phyloP scores from a whole-genome alignment of 2,888 invertebrate species.

The Dermolepida albohirtum region DNA sequence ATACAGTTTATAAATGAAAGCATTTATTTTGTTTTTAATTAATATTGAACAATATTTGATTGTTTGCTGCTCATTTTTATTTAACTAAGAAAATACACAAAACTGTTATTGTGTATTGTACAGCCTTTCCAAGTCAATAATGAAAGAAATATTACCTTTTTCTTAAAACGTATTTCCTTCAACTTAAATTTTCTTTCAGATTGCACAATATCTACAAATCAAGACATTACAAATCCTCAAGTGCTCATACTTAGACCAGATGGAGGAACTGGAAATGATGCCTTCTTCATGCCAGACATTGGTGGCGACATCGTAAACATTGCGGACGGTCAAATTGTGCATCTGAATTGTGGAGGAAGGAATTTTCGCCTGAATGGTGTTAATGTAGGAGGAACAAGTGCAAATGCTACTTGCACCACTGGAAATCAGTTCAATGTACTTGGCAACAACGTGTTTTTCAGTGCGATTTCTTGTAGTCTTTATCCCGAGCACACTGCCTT shows the following conservation, averaged over 20 bases:
- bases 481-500: conserved; percentile 64
- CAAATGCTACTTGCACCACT: conserved; percentile 46
- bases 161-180: too few relatives aligned
- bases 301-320: conserved; percentile 46
- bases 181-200: conserved; percentile 42
- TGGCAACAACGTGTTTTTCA: conserved; percentile 57
- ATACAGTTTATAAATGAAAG: too few relatives aligned
- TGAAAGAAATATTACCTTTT: too few relatives aligned
- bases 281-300: conserved; percentile 49
- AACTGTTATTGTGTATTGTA: too few relatives aligned
- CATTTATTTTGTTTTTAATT: too few relatives aligned
- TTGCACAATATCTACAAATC: conserved; percentile 66
- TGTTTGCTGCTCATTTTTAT: too few relatives aligned
- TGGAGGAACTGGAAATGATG: conserved; percentile 43
- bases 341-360: conserved; percentile 50
- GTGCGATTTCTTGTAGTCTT: conserved; percentile 60
- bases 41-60: too few relatives aligned
- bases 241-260: conserved; percentile 69
- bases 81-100: too few relatives aligned
- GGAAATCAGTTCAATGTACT: conserved; percentile 48
- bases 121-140: too few relatives aligned
- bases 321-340: conserved; percentile 43
- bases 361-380: conserved; percentile 43
- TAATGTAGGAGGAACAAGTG: conserved; percentile 24
- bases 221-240: conserved; percentile 70